Conservation (phyloP, 2,797 vertebrate genomes). For the Acropternis orthonyx region DNA sequence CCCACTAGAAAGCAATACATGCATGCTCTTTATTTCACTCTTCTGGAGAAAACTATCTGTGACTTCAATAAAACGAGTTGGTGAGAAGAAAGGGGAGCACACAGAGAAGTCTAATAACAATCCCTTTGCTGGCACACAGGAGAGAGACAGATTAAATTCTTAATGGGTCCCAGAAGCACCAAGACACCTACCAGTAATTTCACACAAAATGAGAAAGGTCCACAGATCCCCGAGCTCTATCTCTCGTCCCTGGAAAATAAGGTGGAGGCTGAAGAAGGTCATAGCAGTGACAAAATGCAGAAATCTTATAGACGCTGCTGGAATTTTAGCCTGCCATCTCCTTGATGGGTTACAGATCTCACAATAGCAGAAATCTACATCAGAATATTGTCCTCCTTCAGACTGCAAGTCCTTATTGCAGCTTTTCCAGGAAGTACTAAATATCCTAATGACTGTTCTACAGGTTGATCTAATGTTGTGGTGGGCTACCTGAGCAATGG, state of each 20-base stretch:
- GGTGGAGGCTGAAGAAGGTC: not conserved
- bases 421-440: not conserved
- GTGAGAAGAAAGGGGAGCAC: not conserved
- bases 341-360: not conserved
- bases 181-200: not conserved
- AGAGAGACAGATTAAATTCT: not conserved
- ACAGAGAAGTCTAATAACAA: not conserved
- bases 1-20: not conserved
- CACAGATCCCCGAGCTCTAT: not conserved
- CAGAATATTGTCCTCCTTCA: not conserved
- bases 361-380: not conserved
- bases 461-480: not conserved
- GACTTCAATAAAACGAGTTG: fast-evolving
- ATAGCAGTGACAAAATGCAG: not conserved
- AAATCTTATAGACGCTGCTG: not conserved
- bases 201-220: not conserved
- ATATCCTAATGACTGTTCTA: not conserved
- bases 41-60: not conserved
- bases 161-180: not conserved
- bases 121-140: not conserved
- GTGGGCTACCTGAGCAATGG: not conserved
- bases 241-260: not conserved
- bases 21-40: not conserved
- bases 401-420: not conserved
- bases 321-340: not conserved